Conservation (phyloP, 2,113 vertebrate species). For the Orycteropus afer region DNA sequence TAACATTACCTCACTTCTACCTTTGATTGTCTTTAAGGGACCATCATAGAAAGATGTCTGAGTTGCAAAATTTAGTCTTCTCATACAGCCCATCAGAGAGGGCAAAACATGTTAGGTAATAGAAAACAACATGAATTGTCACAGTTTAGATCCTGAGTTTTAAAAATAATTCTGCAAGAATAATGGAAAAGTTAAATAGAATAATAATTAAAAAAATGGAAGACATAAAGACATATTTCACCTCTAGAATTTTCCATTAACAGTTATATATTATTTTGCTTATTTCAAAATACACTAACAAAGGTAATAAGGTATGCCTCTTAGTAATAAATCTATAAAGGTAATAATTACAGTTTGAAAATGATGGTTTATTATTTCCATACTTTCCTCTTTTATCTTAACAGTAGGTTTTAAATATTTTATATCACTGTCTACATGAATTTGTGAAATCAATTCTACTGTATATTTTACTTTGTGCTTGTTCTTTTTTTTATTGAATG, state of each 20-base stretch:
- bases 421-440: not conserved
- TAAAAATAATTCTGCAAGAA: not conserved
- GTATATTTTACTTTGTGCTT: not conserved
- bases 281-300: not conserved
- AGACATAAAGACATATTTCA: not conserved
- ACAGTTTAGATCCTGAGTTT: conserved; percentile 24
- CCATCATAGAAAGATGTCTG: conserved; percentile 67
- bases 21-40: conserved; percentile 82
- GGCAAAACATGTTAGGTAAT: not conserved
- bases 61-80: conserved; percentile 71
- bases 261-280: not conserved
- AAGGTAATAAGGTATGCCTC: not conserved
- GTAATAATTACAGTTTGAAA: not conserved
- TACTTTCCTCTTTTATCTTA: not conserved
- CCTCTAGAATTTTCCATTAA: not conserved
- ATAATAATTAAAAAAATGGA: not conserved
- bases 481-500: not conserved
- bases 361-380: not conserved
- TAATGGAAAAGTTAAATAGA: not conserved
- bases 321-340: not conserved
- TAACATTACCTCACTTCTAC: conserved; percentile 79
- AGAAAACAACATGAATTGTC: not conserved
- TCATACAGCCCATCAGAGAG: conserved; percentile 68
- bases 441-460: not conserved
- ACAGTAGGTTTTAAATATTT: not conserved